Evolutionary conservation across 2,113 vertebrate genomes (phyloP).

Genomic region (Falco punctatus): DNA sequence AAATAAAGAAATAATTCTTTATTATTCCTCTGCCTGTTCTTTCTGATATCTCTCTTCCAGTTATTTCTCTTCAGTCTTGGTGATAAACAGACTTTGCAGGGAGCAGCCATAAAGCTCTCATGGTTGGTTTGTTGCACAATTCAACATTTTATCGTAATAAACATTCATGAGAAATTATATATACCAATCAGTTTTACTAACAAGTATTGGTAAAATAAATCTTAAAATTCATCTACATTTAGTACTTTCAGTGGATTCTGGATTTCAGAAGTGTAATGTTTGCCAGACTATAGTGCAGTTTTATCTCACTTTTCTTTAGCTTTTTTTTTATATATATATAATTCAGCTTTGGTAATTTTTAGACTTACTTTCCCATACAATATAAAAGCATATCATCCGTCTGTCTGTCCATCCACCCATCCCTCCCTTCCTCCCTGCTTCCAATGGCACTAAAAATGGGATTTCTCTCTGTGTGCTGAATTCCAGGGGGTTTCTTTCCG

Average conservation of each 20-base stretch:
- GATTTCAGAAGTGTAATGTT: background rate
- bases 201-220: slow-evolving; percentile 19
- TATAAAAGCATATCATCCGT: background rate
- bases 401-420: background rate
- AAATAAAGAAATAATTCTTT: background rate
- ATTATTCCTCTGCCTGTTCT: background rate
- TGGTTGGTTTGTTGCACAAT: background rate
- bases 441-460: background rate
- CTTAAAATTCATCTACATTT: background rate
- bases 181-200: background rate
- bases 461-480: background rate
- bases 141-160: background rate
- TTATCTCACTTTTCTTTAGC: background rate
- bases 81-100: slow-evolving; percentile 40
- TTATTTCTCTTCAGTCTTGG: background rate
- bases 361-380: background rate
- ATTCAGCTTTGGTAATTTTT: background rate
- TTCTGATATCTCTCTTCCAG: background rate
- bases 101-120: slow-evolving; percentile 15
- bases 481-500: background rate
- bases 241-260: background rate
- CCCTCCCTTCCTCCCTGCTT: background rate
- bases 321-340: background rate
- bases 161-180: background rate
- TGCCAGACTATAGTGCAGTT: background rate